Evolutionary conservation across 1,140 invertebrate species (phyloP).

Genomic region (Scaptomyza pallida): DNA sequence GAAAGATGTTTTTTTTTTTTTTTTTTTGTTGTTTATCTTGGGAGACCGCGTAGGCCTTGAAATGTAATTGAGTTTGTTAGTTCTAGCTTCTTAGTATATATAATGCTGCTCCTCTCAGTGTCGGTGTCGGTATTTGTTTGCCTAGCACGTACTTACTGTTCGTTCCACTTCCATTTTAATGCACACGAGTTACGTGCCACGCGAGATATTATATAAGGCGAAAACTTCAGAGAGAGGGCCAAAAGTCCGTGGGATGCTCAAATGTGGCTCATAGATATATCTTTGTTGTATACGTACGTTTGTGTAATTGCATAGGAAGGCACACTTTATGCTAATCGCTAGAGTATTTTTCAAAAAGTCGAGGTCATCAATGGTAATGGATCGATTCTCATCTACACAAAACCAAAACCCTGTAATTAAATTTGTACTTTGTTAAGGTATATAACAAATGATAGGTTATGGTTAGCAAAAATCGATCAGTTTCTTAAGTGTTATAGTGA

Average conservation of each 20-base stretch:
- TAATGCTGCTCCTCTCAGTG: constrained; percentile 5
- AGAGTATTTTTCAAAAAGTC: constrained; percentile 53
- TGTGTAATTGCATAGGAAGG: background rate
- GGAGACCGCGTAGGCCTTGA: constrained; percentile 55
- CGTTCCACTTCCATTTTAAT: constrained; percentile 22
- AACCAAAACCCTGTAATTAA: background rate
- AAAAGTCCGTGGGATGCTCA: constrained; percentile 1
- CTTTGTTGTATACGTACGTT: too few species aligned
- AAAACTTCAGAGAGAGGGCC: background rate
- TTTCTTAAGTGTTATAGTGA: too few species aligned
- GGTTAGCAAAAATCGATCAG: too few species aligned
- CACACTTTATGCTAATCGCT: constrained; percentile 33
- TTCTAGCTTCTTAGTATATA: constrained; percentile 26
- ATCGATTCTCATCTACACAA: background rate
- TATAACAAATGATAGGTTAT: too few species aligned
- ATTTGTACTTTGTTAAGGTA: too few species aligned
- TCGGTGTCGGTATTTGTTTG: constrained; percentile 19
- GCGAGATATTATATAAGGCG: constrained; percentile 1
- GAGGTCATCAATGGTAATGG: constrained; percentile 33
- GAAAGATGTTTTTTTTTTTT: too few species aligned
- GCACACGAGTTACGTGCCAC: constrained; percentile 32
- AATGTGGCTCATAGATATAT: background rate
- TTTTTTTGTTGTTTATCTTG: constrained; percentile 39
- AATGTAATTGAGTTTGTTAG: constrained; percentile 35
- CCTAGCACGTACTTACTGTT: constrained; percentile 24